A percentile compares a stretch with the other conserved stretches of the same genome.
phyloP scores from a whole-genome alignment of 2,797 vertebrate species.

The Chiropotes sagulatus region DNA sequence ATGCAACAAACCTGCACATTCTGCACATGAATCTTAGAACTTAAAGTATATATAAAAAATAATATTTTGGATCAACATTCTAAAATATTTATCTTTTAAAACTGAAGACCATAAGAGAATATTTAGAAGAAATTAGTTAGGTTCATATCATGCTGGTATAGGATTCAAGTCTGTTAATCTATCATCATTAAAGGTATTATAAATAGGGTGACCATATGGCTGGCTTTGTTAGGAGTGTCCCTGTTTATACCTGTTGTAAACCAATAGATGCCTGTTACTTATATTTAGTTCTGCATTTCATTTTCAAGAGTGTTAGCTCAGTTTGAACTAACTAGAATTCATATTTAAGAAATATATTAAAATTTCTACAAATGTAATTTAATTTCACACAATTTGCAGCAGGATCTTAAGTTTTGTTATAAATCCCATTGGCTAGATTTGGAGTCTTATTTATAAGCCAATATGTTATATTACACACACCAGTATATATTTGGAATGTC shows the following conservation, averaged over 20 bases:
- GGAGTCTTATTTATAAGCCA: not conserved
- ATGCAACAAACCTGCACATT: too few species aligned
- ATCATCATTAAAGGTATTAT: not conserved
- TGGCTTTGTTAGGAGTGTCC: not conserved
- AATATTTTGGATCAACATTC: not conserved
- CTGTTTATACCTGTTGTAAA: not conserved
- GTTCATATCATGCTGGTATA: not conserved
- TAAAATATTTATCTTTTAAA: not conserved
- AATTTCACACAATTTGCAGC: not conserved
- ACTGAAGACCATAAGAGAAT: not conserved
- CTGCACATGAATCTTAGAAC: too few species aligned
- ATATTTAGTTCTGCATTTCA: not conserved
- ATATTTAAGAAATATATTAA: not conserved
- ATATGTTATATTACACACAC: not conserved
- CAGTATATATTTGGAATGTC: not conserved
- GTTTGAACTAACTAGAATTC: not conserved
- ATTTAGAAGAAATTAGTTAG: slow-evolving; percentile 40
- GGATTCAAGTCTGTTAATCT: not conserved
- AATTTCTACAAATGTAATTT: slow-evolving; percentile 7
- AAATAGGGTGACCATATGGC: not conserved
- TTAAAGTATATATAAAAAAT: not conserved
- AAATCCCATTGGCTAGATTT: not conserved
- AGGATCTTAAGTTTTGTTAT: not conserved
- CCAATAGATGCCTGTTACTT: not conserved
- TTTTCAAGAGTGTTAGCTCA: not conserved